Evolutionary conservation across 2,888 invertebrate species (phyloP).

Genomic region (Eupithecia subumbrata): DNA sequence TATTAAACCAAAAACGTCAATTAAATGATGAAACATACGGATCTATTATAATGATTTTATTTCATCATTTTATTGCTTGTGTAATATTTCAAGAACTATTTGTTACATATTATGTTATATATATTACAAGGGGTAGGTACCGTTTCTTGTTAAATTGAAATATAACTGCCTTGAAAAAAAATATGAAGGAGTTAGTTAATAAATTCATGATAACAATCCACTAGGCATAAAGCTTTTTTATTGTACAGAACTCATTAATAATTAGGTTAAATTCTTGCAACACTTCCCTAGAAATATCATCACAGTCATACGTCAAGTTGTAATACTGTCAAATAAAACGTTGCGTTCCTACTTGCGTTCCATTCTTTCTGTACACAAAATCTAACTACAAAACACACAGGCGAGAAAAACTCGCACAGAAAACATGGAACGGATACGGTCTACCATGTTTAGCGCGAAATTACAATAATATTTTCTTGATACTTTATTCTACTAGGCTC

Average conservation of each 20-base stretch:
- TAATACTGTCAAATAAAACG: conserved; percentile 11
- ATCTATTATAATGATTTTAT: no score
- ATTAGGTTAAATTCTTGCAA: conserved; percentile 12
- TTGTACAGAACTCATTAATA: conserved; percentile 20
- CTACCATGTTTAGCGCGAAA: not conserved
- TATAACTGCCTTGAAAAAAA: not conserved
- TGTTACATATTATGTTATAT: no score
- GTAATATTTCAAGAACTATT: no score
- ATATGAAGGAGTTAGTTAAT: not conserved
- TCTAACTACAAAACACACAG: no score
- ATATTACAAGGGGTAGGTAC: not conserved
- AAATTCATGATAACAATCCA: not conserved
- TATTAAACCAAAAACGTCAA: no score
- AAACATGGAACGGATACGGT: not conserved
- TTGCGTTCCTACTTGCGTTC: conserved; percentile 3
- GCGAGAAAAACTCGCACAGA: not conserved
- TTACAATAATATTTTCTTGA: not conserved
- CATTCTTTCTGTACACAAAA: no score
- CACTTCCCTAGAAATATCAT: not conserved
- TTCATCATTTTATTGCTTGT: no score
- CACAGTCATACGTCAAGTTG: conserved; percentile 42
- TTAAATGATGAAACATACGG: no score
- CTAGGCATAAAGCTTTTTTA: not conserved
- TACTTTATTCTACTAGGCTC: not conserved
- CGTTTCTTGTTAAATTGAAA: not conserved